Evolutionary conservation across 2,113 vertebrate genomes (phyloP).

Genomic region (Camarhynchus parvulus): DNA sequence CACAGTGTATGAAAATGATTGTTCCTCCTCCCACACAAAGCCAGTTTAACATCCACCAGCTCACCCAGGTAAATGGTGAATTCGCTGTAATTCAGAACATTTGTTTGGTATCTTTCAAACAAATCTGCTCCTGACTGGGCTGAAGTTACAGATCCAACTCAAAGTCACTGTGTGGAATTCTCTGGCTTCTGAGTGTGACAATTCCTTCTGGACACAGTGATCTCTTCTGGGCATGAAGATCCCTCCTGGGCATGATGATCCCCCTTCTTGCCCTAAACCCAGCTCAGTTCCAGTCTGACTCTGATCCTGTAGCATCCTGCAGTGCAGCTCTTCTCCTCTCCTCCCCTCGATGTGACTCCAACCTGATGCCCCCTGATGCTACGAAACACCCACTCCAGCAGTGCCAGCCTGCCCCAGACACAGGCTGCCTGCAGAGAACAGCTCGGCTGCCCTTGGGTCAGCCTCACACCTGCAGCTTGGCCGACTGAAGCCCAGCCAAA

Average conservation of each 20-base stretch:
- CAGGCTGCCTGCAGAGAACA: not conserved
- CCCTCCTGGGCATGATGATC: not conserved
- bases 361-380: not conserved
- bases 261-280: not conserved
- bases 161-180: not conserved
- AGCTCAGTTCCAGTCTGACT: not conserved
- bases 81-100: not conserved
- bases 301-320: not conserved
- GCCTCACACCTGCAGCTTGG: not conserved
- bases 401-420: not conserved
- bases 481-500: not conserved
- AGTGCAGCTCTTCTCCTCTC: not conserved
- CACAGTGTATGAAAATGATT: rapidly evolving
- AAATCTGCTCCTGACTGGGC: not conserved
- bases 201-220: not conserved
- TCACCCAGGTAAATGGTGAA: not conserved
- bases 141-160: not conserved
- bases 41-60: not conserved
- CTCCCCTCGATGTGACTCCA: rapidly evolving
- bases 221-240: not conserved
- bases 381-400: rapidly evolving
- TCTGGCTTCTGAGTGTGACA: not conserved
- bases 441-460: not conserved
- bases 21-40: not conserved
- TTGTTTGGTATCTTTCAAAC: not conserved